Conservation (phyloP, 2,888 invertebrate species). For the Eupithecia abbreviata region DNA sequence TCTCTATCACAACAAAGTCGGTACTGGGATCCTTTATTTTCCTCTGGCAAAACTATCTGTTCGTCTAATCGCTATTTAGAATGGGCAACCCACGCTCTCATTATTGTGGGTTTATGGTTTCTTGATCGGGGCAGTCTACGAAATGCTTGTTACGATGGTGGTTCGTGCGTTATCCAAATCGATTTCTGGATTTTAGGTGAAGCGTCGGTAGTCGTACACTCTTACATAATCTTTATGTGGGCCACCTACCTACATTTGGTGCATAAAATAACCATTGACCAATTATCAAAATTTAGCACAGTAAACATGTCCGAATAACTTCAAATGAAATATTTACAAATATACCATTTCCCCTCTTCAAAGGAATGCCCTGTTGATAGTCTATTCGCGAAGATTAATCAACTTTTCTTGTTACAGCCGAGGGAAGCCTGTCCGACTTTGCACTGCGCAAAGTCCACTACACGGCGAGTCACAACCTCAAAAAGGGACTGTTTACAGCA, state of each 20-base stretch:
- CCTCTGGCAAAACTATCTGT: slow-evolving; percentile 46
- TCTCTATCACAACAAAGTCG: slow-evolving; percentile 58
- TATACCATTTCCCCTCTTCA: not conserved
- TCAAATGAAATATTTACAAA: slow-evolving; percentile 21
- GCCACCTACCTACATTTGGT: not conserved
- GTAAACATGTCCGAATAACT: not conserved
- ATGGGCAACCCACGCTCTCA: slow-evolving; percentile 35
- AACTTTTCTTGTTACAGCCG: slow-evolving; percentile 87
- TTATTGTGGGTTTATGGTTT: slow-evolving; percentile 29
- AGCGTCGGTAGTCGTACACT: not conserved
- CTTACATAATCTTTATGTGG: not conserved
- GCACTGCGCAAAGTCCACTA: slow-evolving; percentile 91
- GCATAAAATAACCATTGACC: not conserved
- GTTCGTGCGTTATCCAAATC: not conserved
- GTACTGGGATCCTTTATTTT: slow-evolving; percentile 47
- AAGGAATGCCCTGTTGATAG: slow-evolving; percentile 21
- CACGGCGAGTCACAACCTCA: slow-evolving; percentile 87
- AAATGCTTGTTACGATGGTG: slow-evolving; percentile 9
- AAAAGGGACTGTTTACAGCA: slow-evolving; percentile 89
- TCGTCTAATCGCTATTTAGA: slow-evolving; percentile 40
- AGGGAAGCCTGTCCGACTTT: slow-evolving; percentile 95
- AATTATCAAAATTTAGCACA: not conserved
- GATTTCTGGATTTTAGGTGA: not conserved
- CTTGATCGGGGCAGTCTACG: slow-evolving; percentile 22
- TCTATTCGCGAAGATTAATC: slow-evolving; percentile 36